Evolutionary conservation across 1,140 invertebrate species (phyloP), one percentile per base, ranked within the genome.

Genomic region (Chrysomallon squamiferum): DNA sequence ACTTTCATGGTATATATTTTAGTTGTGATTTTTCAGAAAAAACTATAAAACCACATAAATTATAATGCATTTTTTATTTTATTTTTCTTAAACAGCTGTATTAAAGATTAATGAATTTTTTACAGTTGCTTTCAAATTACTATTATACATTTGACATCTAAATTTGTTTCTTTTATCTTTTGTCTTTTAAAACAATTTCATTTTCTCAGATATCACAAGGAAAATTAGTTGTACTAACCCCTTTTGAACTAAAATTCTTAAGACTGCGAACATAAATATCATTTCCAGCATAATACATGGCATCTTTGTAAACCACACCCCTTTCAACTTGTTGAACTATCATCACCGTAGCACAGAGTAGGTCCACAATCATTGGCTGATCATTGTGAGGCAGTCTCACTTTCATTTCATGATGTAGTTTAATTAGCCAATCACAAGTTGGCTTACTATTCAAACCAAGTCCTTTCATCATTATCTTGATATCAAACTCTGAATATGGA

Each of bases 201-300:
- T n/a, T n/a, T n/a, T n/a, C n/a, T n/a, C n/a, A n/a, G n/a, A n/a
- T n/a, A n/a, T n/a, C n/a, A n/a, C n/a, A n/a, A n/a, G n/a, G n/a
- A n/a, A n/a, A n/a, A n/a, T n/a, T n/a, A 54, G 25, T 27, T 22
- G 30, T 15, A 49, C 66, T 43, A 30, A 79, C 77, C 75, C 74
- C 59, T 69, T 71, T 76, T 1, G 66, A 49, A 1, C 49, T 25
- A 11, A 62, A 27, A 50, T 66, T 74, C 22, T 70, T 74, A 38
- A 72, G 63, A 32, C 88, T 87, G 78, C 89, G 91, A 22, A 91
- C 86, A 75, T 93, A 93, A 29, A 92, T 88, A 75, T 93, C 91
- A 1, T 87, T 79, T 70, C 90, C 90, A 45, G 89, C 87, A 32
- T 87, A 87, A 11, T 80, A 72, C 62, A 92, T 84, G 3, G 90